Base-by-base conservation (phyloP, 2,113 vertebrate genomes). In the Lagopus muta region DNA sequence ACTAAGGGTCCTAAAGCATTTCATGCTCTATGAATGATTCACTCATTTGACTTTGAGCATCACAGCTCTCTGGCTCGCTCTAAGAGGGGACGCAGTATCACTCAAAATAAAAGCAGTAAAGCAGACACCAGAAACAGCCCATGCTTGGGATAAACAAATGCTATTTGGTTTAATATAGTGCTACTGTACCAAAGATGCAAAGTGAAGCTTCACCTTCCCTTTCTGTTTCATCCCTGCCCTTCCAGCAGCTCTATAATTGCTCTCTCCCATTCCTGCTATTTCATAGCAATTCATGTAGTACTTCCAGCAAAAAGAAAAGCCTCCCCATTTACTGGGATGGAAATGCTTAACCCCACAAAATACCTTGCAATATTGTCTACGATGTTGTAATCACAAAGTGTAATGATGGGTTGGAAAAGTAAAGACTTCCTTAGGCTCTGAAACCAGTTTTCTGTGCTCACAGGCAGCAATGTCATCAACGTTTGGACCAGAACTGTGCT, bases 301-400 rank as follows among this genome's bases (percentile, higher is more conserved):
- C 54, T 47, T 34, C 34, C 55, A 13, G 20, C 5, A 50, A 18
- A 15, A 5, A 8, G 30, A 78, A 52, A 8, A 16, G 11, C 47
- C n/a, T 82, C 32, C 12, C 43, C 38, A 13, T 27, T 43, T 21
- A 38, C 6, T 58, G 36, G 30, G 32, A n/a, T n/a, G 34, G 48
- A 84, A 78, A 72, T 10, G 21, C 14, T 43, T 32, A 4, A 42
- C 55, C 32, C 27, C 11, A 40, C 61, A 40, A 64, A 50, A 74
- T 32, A 74, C 13, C 42, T 43, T 60, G 32, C 47, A 16, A 20
- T 47, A 17, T 2, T 11, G 11, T 7, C 70, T 50, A 55, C 14
- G 32, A 4, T 1, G 22, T 10, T 13, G 3, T 15, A 32, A 24
- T 5, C 64, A 9, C 28, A 14, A 14, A 1, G 1, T 2, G 45